Base-by-base conservation (phyloP, 2,797 vertebrate genomes). In the Xerus rutilus region DNA sequence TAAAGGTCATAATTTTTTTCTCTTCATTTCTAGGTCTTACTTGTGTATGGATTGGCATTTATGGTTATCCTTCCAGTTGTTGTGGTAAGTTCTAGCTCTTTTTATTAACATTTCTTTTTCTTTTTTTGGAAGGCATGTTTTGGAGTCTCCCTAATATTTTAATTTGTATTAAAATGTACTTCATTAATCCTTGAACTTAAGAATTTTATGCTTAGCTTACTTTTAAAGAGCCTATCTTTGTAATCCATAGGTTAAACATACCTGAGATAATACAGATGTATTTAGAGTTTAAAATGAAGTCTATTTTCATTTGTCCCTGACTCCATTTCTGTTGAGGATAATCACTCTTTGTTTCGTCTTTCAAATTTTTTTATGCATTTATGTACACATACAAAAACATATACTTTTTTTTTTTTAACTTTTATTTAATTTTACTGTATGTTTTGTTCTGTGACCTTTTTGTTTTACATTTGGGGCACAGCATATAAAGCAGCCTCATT, bases 41-140 rank as follows among this genome's bases (percentile, higher is more conserved):
- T 99, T 97, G 99, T 99, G 0, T 99, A 99, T 28, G 99, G 99
- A 86, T 98, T 99, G 92, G 99, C 99, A 39, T 99, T 99, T 91
- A 99, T 99, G 99, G 99, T 99, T 98, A 99, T 99, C 97, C 99
- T 99, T 97, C 99, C 99, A 70, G 99, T 99, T 83, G 99, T 99
- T 88, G 99, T 99, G 99, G 99, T 99, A 98, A 99, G 99, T 98
- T 96, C 85, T 95, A 52, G n/a, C 35, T 96, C 15, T 97, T 89
- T 89, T 84, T 67, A n/a, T 93, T 91, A 78, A 70, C 11, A 13
- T 77, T 35, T 78, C 23, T 59, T 62, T 62, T 83, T 90, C 89
- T 65, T 83, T n/a, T 30, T 8, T 5, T 9, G 49, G 35, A 95
- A 85, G 18, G 15, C 32, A 28, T 93, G 7, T 25, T 92, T 94